Base-by-base conservation (phyloP, 2,797 vertebrate species). In the Xiphophorus birchmanni region DNA sequence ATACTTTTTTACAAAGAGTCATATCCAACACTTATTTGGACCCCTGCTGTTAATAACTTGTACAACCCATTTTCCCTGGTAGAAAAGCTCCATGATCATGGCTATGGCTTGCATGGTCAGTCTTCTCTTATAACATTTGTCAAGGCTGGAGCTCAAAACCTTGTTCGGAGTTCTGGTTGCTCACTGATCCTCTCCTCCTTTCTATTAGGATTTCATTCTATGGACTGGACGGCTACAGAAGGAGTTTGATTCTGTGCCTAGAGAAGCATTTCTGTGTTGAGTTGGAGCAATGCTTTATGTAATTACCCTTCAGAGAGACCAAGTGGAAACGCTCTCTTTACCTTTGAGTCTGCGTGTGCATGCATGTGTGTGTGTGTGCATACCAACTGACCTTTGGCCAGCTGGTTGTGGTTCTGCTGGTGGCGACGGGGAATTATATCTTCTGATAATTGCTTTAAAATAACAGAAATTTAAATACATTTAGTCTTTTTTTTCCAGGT, bases 401-500 rank as follows among this genome's bases (percentile, higher is more conserved):
- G 86, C 69, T 9, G 86, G 90, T 80, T 94, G 87, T 0, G 48
- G 32, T 4, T 88, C 92, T 2, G 82, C 74, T 74, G 91, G 83
- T 42, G 93, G 3, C 58, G 91, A 3, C 26, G 96, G 96, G 0
- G 96, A 96, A 90, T 99, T 97, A 85, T 97, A 99, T 78, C 98
- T 97, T 79, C 91, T 95, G 89, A 99, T 97, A 26, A 99, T 99
- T 80, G 97, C 96, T 95, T 78, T 29, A 54, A 86, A 80, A 85
- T 0, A 52, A 76, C 17, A 84, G 4, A 13, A 75, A 80, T 5
- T 23, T 78, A 74, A 47, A 26, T 48, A 0, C 8, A 76, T 60
- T 47, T 40, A 9, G 2, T 29, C 1, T 52, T 1, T 12, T 42
- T 15, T 74, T 37, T 26, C 2, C 37, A 65, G 2, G 15, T 71